phyloP scores from a whole-genome alignment of 2,113 vertebrate genomes.

The Cercopithecus mona region DNA sequence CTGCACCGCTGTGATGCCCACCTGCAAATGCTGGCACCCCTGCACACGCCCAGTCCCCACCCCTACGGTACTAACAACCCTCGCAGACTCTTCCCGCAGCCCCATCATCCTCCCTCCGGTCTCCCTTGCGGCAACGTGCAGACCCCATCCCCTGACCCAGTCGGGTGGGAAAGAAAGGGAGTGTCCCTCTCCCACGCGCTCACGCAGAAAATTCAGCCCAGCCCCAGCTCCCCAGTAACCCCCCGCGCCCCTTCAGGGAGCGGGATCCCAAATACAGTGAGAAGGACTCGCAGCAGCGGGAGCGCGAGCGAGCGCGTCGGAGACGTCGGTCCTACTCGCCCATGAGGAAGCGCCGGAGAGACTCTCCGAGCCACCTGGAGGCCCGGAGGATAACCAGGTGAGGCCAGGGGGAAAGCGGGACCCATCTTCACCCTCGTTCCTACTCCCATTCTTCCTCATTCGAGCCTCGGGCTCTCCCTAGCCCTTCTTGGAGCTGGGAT shows the following conservation, averaged over 20 bases:
- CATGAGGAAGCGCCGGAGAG: slow-evolving; percentile 95
- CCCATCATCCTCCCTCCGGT: accelerated
- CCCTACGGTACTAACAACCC: neutral
- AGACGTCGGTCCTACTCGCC: slow-evolving; percentile 92
- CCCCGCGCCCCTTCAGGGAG: slow-evolving; percentile 81
- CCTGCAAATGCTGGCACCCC: neutral
- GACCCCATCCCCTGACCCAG: neutral
- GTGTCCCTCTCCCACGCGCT: neutral
- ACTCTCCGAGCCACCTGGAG: slow-evolving; percentile 98
- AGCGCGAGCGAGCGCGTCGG: slow-evolving; percentile 80
- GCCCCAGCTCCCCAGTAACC: neutral
- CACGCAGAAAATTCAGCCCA: neutral
- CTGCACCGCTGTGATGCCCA: neutral
- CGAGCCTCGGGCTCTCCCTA: neutral
- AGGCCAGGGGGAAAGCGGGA: neutral
- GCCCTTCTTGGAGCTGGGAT: neutral
- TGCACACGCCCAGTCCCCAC: neutral
- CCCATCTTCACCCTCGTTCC: slow-evolving; percentile 50
- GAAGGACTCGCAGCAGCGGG: slow-evolving; percentile 82
- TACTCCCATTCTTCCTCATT: slow-evolving; percentile 59
- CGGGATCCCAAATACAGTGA: slow-evolving; percentile 85
- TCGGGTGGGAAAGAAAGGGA: no score
- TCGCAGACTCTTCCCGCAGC: neutral
- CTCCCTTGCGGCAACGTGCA: neutral
- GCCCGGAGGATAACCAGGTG: slow-evolving; percentile 97